phyloP scores from a whole-genome alignment of 1,140 invertebrate genomes.

The Solenopsis fugax region DNA sequence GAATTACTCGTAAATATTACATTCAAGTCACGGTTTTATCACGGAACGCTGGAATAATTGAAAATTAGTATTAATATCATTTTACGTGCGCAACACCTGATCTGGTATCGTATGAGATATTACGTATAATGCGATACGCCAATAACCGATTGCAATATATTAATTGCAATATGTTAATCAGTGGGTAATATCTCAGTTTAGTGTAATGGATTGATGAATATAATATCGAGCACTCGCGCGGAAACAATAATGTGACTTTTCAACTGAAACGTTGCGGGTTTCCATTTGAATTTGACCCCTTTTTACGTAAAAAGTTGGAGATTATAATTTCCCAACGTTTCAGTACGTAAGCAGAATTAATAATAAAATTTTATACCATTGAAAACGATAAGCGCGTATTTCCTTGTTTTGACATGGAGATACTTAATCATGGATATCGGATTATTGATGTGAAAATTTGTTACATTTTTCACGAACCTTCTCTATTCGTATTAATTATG shows the following conservation, averaged over 20 bases:
- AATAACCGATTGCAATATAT: background rate
- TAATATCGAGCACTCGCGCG: slow-evolving; percentile 11
- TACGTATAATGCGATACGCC: background rate
- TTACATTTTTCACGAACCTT: background rate
- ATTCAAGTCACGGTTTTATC: slow-evolving; percentile 20
- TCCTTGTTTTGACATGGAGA: background rate
- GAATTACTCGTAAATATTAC: background rate
- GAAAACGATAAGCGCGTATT: background rate
- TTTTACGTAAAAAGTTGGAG: slow-evolving; percentile 14
- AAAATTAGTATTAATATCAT: slow-evolving; percentile 25
- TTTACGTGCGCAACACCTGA: background rate
- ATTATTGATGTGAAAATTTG: background rate
- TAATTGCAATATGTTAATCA: slow-evolving; percentile 42
- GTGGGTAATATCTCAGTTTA: slow-evolving; percentile 21
- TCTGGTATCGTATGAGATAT: slow-evolving; percentile 15
- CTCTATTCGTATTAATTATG: background rate
- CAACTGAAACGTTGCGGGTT: background rate
- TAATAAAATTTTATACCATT: slow-evolving; percentile 25
- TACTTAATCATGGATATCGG: slow-evolving; percentile 21
- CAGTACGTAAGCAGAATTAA: background rate
- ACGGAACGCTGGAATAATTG: background rate
- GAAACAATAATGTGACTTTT: slow-evolving; percentile 33
- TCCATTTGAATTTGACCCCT: slow-evolving; percentile 11
- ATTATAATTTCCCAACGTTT: slow-evolving; percentile 37
- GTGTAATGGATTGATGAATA: slow-evolving; percentile 29